Conservation (phyloP, 2,797 vertebrate genomes). For the Babyrousa celebensis region DNA sequence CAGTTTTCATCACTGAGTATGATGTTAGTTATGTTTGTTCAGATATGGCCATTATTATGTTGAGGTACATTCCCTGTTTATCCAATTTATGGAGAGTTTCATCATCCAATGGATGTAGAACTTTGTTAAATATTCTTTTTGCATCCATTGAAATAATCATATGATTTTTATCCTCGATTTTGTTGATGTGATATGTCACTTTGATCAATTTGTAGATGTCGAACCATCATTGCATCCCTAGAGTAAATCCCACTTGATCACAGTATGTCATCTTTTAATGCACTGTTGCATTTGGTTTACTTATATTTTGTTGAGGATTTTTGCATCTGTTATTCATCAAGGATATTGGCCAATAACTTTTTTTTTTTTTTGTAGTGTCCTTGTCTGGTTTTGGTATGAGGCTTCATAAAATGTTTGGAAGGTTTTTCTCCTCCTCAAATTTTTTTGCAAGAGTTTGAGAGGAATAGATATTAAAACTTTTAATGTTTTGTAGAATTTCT, state of each 20-base stretch:
- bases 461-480: neutral
- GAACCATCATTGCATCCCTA: neutral
- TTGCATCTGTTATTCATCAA: neutral
- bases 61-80: neutral
- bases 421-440: neutral
- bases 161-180: neutral
- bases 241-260: neutral
- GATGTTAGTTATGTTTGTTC: neutral
- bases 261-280: neutral
- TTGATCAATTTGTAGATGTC: neutral
- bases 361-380: too few relatives aligned
- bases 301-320: neutral
- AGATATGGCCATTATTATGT: neutral
- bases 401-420: neutral
- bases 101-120: neutral
- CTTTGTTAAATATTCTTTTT: neutral
- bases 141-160: neutral
- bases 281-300: neutral
- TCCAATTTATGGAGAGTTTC: neutral
- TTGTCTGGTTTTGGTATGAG: neutral
- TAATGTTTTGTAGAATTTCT: neutral
- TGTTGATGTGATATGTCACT: neutral
- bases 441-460: neutral
- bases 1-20: neutral
- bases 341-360: neutral